These are phyloP conservation scores for Epiblema foenella DNA, from an alignment of 2,888 invertebrate genomes.

Conservation along the genomic window DNA sequence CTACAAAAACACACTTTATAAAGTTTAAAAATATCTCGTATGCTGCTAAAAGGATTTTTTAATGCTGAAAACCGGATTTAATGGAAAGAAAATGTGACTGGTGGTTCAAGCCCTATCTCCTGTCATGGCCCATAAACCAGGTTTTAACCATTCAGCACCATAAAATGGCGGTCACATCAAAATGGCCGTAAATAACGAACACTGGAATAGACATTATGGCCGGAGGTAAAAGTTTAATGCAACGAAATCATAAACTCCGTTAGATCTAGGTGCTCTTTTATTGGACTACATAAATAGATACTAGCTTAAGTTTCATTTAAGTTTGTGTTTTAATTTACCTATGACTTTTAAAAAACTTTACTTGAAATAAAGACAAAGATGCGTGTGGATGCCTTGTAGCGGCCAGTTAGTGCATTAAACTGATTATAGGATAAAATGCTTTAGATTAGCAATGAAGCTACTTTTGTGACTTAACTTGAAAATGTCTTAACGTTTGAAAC, in stretches of 20 bases:
- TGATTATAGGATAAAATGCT: no score
- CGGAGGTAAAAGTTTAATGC: conserved; percentile 43
- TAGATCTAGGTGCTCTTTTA: conserved; percentile 22
- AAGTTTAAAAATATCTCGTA: neutral
- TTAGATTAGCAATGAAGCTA: no score
- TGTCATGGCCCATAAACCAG: conserved; percentile 38
- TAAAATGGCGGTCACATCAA: conserved; percentile 42
- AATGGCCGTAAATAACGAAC: conserved; percentile 41
- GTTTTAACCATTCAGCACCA: conserved; percentile 43
- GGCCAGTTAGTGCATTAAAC: no score
- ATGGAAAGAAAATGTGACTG: conserved; percentile 29
- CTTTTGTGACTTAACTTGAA: no score
- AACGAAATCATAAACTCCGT: conserved; percentile 37
- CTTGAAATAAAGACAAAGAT: neutral
- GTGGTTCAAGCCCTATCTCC: conserved; percentile 37
- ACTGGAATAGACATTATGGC: conserved; percentile 42
- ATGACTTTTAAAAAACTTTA: neutral
- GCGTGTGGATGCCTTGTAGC: no score
- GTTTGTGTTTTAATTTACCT: neutral
- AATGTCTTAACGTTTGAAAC: no score
- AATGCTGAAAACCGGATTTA: conserved; percentile 31
- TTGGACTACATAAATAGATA: neutral
- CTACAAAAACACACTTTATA: neutral
- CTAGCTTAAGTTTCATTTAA: conserved; percentile 2
- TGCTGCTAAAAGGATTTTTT: conserved; percentile 19